phyloP scores from a whole-genome alignment of 2,113 vertebrate species.

The Arvicanthis niloticus region DNA sequence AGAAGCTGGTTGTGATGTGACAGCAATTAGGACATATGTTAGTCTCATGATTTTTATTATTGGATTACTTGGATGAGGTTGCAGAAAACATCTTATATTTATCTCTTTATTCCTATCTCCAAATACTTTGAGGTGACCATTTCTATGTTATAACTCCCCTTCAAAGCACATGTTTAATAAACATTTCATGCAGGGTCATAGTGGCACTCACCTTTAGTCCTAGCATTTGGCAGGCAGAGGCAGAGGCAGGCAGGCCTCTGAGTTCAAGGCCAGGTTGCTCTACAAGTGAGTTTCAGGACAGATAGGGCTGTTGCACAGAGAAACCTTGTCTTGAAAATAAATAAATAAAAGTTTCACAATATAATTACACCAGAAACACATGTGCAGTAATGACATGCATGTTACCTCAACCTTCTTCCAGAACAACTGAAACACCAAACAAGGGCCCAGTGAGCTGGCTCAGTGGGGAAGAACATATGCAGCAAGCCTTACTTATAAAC shows the following conservation, averaged over 20 bases:
- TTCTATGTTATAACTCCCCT: neutral
- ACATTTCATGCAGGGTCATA: neutral
- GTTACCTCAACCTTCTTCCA: neutral
- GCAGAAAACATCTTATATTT: neutral
- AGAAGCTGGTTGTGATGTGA: neutral
- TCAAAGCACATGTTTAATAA: neutral
- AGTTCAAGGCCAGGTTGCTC: too few relatives aligned
- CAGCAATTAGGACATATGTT: neutral
- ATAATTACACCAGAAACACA: conserved; percentile 22
- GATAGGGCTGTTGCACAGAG: too few relatives aligned
- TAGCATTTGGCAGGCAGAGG: too few relatives aligned
- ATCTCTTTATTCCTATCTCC: neutral
- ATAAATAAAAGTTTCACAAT: neutral
- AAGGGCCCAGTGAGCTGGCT: neutral
- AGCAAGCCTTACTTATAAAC: neutral
- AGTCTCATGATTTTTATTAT: conserved; percentile 25
- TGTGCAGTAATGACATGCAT: neutral
- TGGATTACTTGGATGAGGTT: neutral
- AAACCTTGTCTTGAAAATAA: too few relatives aligned
- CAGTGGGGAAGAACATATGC: neutral
- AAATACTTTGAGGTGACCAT: conserved; percentile 6
- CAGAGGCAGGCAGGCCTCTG: too few relatives aligned
- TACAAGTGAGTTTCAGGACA: too few relatives aligned
- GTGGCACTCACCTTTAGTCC: too few relatives aligned
- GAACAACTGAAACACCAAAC: neutral